Evolutionary conservation across 2,113 vertebrate species (phyloP), one percentile per base, ranked within the genome.

Genomic region (Thomomys bottae): DNA sequence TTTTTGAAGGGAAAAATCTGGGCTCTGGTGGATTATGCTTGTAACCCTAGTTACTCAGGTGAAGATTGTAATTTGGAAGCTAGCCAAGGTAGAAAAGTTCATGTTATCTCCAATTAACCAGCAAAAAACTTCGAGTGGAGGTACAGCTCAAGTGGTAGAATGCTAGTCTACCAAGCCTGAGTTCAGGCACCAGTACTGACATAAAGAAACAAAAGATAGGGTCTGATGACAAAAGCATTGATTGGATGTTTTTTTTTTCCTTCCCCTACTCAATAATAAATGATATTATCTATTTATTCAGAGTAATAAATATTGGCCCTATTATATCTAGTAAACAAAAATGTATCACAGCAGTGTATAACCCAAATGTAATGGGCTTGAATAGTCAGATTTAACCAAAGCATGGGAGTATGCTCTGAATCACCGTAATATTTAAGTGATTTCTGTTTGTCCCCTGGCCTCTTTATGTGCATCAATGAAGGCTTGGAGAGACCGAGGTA

Each of bases 381-480:
- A 70, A 71, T 71, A 94, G 78, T 86, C 71, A 91, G 64, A 90
- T 88, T 84, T 28, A 49, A 63, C 68, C 88, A 38, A 61, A 87
- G 72, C 70, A 92, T 96, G 89, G 82, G 86, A 90, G 95, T 90
- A 17, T 75, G 81, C 93, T 80, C 57, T 95, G 88, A 97, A 93
- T 95, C 85, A 95, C 18, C 64, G 3, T 0, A 8, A n/a, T 70
- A 94, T 87, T 88, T 89, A 89, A 95, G 70, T 91, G 78, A 79
- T 89, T 96, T 95, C 96, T 90, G 49, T 88, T 96, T 95, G 95
- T 96, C 97, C 94, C 68, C 75, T 95, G 95, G 94, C 92, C 96
- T 92, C 28, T 88, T 93, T 91, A 15, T 85, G 38, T 89, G 34
- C 12, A 54, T 76, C 94, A 84, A 59, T 40, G 24, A 64, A 87